These are phyloP conservation scores for Micromussa lordhowensis DNA, from an alignment of 92 coral and sea anemone species.

Conservation along the genomic window DNA sequence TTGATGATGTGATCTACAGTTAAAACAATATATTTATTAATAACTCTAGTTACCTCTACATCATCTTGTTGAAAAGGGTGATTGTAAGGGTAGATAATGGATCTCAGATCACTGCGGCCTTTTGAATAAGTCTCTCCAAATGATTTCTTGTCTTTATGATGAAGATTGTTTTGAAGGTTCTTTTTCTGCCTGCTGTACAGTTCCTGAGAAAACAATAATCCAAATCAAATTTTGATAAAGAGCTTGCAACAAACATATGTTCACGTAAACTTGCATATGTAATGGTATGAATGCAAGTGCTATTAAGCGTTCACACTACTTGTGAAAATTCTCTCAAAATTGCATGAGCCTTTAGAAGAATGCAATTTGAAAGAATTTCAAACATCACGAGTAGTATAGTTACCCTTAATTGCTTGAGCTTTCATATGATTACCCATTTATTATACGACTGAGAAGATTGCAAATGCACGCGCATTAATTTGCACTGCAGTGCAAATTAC, in stretches of 20 bases:
- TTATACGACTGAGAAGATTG: no score
- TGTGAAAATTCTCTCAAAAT: no score
- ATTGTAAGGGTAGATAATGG: constrained; percentile 54
- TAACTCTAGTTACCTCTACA: constrained; percentile 58
- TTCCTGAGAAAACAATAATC: constrained; percentile 55
- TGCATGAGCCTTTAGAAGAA: no score
- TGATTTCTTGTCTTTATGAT: constrained; percentile 70
- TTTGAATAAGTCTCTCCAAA: constrained; percentile 90
- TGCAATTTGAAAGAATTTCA: no score
- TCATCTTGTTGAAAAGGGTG: constrained; percentile 70
- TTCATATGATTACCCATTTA: no score
- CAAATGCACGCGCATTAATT: no score
- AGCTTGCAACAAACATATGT: neutral
- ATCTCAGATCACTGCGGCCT: constrained; percentile 62
- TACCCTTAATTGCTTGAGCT: no score
- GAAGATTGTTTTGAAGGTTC: constrained; percentile 73
- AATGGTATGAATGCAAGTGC: no score
- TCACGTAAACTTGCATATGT: neutral
- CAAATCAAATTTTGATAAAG: neutral
- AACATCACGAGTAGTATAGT: no score
- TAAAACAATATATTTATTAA: neutral
- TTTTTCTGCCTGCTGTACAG: constrained; percentile 89
- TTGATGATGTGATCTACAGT: no score
- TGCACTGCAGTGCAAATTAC: no score
- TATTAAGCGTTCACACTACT: no score